Base-by-base conservation (phyloP, 2,888 invertebrate genomes). In the Euproctis similis region DNA sequence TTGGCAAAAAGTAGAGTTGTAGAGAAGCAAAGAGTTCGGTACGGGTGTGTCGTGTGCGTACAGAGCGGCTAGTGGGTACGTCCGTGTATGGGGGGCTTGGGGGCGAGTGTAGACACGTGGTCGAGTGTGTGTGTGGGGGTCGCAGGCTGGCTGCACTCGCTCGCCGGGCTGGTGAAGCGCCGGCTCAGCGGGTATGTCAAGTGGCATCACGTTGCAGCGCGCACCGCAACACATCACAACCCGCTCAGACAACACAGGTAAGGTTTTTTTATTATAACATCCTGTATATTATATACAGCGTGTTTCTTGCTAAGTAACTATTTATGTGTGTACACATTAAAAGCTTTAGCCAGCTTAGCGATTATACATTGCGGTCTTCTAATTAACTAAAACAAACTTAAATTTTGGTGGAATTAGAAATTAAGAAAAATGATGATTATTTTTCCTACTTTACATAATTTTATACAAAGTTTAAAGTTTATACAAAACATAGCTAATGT, bases 121-220 rank as follows among this genome's bases (percentile, higher is more conserved):
- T 7, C n/a, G n/a, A 3, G 8, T 26, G 28, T 34, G 38, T 44
- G 45, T 36, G 42, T 34, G 41, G 23, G 26, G 34, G 30, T 59
- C 61, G 70, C 75, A 85, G 85, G 88, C 87, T 88, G 88, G 88
- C 87, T 88, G 84, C 87, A 88, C 87, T 87, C 88, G 68, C 78
- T 89, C 75, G 87, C 88, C 71, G 88, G 88, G 77, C 87, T 88
- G 66, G 85, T 89, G 76, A 93, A 92, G 82, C 91, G 92, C 75
- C 89, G 92, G 66, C 92, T 93, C 76, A 90, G 92, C 65, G 92
- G 92, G 50, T 93, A 93, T 84, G 91, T 92, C 62, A 93, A 93
- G 86, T 87, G 92, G 76, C 91, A 93, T 82, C 87, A 82, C 74
- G 71, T 82, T 80, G 78, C 78, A 80, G 81, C 76, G 60, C 69